Percentiles rank a stretch among this genome's conserved stretches.
Conservation (phyloP, 2,113 vertebrate species). For the Puffinus mauretanicus region DNA sequence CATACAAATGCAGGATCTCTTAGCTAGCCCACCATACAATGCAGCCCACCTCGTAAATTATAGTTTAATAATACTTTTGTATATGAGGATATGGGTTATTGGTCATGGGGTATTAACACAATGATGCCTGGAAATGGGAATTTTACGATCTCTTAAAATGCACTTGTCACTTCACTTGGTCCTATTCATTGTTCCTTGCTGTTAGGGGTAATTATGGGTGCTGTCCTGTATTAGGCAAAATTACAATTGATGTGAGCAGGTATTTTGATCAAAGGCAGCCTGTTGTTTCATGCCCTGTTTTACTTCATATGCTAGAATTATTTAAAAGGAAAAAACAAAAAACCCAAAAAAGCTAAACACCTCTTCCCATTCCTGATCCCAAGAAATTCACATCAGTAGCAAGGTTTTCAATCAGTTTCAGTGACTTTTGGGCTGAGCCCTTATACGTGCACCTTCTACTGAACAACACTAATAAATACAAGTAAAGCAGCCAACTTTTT, state of each 20-base stretch:
- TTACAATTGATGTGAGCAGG: background rate
- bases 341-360: fast-evolving
- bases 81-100: slow-evolving; percentile 25
- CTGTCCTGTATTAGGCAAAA: background rate
- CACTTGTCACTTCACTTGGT: background rate
- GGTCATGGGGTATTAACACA: slow-evolving; percentile 32
- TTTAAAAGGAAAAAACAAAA: background rate
- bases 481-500: background rate
- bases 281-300: background rate
- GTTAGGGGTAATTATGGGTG: background rate
- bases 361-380: background rate
- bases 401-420: background rate
- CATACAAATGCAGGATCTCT: background rate
- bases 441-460: background rate
- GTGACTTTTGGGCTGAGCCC: background rate
- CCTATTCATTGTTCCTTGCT: slow-evolving; percentile 7
- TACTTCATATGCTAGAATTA: background rate
- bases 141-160: slow-evolving; percentile 46
- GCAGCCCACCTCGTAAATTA: slow-evolving; percentile 9
- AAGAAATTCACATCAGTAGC: background rate
- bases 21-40: background rate
- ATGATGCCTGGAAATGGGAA: slow-evolving; percentile 21
- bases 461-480: background rate
- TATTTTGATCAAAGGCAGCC: background rate
- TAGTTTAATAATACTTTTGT: slow-evolving; percentile 5